A percentile compares a stretch with the other conserved stretches of the same genome.
Conservation (phyloP, 2,113 vertebrate genomes). For the Grammomys surdaster region DNA sequence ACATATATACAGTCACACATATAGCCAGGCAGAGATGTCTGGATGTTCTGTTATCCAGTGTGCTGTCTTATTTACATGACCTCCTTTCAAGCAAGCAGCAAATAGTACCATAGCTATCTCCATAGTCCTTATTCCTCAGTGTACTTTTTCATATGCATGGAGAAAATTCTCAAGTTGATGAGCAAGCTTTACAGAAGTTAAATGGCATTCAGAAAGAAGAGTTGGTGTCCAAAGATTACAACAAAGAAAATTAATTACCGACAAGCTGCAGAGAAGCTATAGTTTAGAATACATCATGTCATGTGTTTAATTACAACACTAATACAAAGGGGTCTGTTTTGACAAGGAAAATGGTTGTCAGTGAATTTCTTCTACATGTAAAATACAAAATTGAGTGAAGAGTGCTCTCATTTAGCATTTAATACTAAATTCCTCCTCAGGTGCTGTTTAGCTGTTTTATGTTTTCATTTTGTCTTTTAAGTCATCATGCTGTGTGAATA, state of each 20-base stretch:
- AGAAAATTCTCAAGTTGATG: conserved; percentile 60
- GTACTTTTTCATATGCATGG: background rate
- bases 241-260: conserved; percentile 68
- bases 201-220: conserved; percentile 47
- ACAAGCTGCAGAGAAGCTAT: conserved; percentile 54
- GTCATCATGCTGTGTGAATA: conserved; percentile 66
- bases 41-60: conserved; percentile 29
- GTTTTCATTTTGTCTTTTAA: conserved; percentile 72
- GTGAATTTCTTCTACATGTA: conserved; percentile 32
- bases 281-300: conserved; percentile 36
- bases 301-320: conserved; percentile 15
- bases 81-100: conserved; percentile 27
- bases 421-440: conserved; percentile 36
- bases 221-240: conserved; percentile 39
- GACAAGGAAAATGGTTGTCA: background rate
- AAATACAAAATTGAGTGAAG: conserved; percentile 42
- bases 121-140: background rate
- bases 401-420: conserved; percentile 35
- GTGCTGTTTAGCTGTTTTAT: conserved; percentile 1
- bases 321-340: conserved; percentile 22
- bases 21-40: background rate
- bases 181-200: conserved; percentile 35
- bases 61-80: conserved; percentile 64
- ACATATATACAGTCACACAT: background rate
- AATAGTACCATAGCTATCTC: background rate